Percentiles rank a stretch among this genome's conserved stretches.
Conservation (phyloP, 2,797 vertebrate species). For the Microctenopoma lineatum region DNA sequence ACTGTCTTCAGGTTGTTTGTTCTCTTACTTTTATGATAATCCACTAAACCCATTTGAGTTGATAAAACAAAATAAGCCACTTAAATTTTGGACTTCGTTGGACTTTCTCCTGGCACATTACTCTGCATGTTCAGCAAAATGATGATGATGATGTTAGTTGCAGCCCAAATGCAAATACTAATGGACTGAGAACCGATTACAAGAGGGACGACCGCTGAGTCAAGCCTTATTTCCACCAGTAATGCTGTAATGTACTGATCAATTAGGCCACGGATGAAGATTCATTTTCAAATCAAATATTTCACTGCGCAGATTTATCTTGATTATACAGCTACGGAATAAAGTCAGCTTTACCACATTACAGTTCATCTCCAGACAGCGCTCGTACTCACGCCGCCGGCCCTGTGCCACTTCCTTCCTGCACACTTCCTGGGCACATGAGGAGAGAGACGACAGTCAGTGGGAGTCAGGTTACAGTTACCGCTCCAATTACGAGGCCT, state of each 20-base stretch:
- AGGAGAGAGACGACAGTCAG: slow-evolving; percentile 20
- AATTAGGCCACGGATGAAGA: not conserved
- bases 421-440: slow-evolving; percentile 46
- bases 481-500: slow-evolving; percentile 56
- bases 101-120: no score
- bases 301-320: not conserved
- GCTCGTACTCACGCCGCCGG: not conserved
- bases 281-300: not conserved
- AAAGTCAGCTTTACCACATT: not conserved
- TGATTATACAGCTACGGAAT: not conserved
- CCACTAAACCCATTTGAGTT: no score
- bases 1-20: no score
- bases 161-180: not conserved
- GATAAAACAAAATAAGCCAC: no score
- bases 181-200: not conserved
- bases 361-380: not conserved
- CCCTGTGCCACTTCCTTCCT: slow-evolving; percentile 43
- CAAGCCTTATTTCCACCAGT: not conserved
- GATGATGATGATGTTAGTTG: no score
- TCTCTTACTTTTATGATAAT: no score
- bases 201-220: not conserved
- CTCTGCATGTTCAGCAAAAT: no score
- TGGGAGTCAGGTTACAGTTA: slow-evolving; percentile 48
- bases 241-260: not conserved
- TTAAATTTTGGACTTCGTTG: no score